Base-by-base conservation (phyloP, 2,113 vertebrate species). In the Sinocyclocheilus grahami region DNA sequence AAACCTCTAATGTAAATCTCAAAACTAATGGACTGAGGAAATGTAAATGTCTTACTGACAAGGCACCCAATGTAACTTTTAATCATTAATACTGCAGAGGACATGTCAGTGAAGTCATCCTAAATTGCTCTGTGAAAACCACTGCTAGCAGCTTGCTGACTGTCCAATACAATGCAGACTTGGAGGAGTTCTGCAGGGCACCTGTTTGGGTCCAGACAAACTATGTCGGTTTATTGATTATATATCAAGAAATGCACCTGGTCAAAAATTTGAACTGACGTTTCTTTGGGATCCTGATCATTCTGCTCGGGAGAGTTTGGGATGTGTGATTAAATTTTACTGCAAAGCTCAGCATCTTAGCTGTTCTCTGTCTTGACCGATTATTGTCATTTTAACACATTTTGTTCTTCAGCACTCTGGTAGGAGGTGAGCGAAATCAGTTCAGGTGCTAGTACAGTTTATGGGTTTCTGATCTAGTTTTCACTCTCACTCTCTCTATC, bases 301-400 rank as follows among this genome's bases (percentile, higher is more conserved):
- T 71, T 83, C 65, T 55, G 46, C 46, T 83, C 0, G 10, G 12
- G 46, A 55, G 81, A 55, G 11, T 69, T 83, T 30, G 14, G 63
- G 81, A 83, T 8, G 27, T 72, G 65, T 37, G 27, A 83, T 72
- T 83, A 55, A 55, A 71, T 71, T 83, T 72, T 83, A 39, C 48
- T 83, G 81, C 65, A 39, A 37, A 55, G 81, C 81, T 83, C 81
- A 72, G 81, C 81, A 69, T 33, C 20, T 71, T 37, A 12, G 65
- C 30, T 55, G 81, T 72, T 83, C 81, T 55, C 63, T 72, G 81
- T 72, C 81, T 69, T 37, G 46, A 37, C 11, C 7, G 46, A 72
- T 83, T 55, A 71, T 37, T 71, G 65, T 83, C 81, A 39, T 51
- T 83, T 83, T 55, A 83, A 71, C 16, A 12, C 46, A 69, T 14